Conservation (phyloP, 2,888 invertebrate species). For the Anthoptus insignis region DNA sequence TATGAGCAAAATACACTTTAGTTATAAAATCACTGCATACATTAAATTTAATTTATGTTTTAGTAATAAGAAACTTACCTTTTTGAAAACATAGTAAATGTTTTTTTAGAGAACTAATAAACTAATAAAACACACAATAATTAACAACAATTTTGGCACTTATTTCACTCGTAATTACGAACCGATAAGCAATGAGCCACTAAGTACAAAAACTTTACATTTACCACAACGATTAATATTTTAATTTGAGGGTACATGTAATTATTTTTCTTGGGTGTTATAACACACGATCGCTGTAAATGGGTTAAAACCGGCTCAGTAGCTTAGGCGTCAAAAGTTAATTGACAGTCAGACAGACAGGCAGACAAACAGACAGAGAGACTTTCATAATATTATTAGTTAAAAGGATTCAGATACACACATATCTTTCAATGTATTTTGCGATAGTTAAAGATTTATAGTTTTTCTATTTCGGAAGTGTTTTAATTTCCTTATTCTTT, state of each 20-base stretch:
- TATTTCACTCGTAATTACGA: neutral
- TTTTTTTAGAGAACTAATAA: neutral
- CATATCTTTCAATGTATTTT: too few species aligned
- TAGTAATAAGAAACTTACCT: conserved; percentile 3
- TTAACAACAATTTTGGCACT: neutral
- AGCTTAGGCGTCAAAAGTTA: too few species aligned
- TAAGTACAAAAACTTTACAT: neutral
- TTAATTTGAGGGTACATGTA: neutral
- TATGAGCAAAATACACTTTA: neutral
- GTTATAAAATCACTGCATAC: conserved; percentile 3
- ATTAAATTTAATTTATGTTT: neutral
- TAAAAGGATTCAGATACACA: too few species aligned
- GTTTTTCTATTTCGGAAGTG: too few species aligned
- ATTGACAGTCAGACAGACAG: too few species aligned
- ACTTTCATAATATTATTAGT: too few species aligned
- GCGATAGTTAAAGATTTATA: too few species aligned
- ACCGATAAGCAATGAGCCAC: neutral
- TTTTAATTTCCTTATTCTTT: too few species aligned
- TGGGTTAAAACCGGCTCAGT: neutral
- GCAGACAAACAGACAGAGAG: too few species aligned
- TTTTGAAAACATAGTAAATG: neutral
- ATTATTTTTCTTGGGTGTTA: neutral
- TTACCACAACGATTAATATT: neutral
- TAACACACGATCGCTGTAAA: neutral
- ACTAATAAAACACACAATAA: neutral